Base-by-base conservation (phyloP, 2,797 vertebrate genomes). In the Hypotaenidia okinawae region DNA sequence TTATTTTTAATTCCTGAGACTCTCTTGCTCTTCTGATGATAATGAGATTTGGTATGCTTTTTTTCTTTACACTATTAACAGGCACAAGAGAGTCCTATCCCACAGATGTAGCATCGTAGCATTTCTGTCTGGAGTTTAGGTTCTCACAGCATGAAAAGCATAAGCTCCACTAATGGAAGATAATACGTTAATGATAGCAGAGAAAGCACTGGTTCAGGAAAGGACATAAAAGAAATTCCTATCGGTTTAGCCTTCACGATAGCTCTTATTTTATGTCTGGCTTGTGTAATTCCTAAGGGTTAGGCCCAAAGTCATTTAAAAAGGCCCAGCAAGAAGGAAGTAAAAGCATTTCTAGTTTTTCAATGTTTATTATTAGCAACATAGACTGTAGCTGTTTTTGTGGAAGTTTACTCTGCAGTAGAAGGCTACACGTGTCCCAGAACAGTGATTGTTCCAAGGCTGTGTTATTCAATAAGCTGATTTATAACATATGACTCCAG, bases 401-500 rank as follows among this genome's bases (percentile, higher is more conserved):
- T 93, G 59, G 25, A 97, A 89, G 62, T 93, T 96, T 82, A 39
- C 76, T 89, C 27, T 69, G 58, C 70, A 85, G 69, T 52, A 74
- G 93, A 91, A 95, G 37, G 39, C 81, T 81, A 35, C 33, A 35
- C 33, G 30, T 84, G 92, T 94, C 94, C 95, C 95, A 87, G 87
- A 93, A 82, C 77, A 79, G 74, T 86, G 91, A 88, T 94, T 87
- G 80, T 95, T 96, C 70, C 69, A 90, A 86, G 75, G 37, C 76
- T 93, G 13, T 75, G 73, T 96, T 94, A 93, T 79, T 93, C 83
- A 95, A 84, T 92, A 94, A 95, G 49, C 64, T 96, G 95, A 97
- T 96, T 97, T 97, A 94, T 95, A 94, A 96, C 92, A 83, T 97
- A 83, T 89, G 84, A 94, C 75, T 96, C n/a, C 64, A 68, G 79